These are phyloP conservation scores for Tetramorium bicarinatum DNA, from an alignment of 2,888 invertebrate species.

Conservation along the genomic window DNA sequence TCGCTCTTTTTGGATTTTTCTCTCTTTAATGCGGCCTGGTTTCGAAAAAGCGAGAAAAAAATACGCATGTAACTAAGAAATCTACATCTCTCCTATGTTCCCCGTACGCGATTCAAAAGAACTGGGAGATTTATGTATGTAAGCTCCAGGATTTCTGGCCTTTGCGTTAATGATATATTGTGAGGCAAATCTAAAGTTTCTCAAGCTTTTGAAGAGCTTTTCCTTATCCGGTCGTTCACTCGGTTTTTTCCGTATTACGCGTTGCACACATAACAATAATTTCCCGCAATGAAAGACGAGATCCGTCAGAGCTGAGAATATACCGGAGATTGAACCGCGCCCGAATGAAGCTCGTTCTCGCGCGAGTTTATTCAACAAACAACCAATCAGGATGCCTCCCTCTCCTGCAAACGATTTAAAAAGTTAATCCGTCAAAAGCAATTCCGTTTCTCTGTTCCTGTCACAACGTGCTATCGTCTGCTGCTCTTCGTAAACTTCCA, in stretches of 20 bases:
- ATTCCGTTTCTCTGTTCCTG: constrained; percentile 49
- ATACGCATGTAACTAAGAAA: constrained; percentile 1
- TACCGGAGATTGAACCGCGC: constrained; percentile 46
- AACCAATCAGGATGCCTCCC: constrained; percentile 63
- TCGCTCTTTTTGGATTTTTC: background rate
- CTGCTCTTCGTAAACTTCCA: constrained; percentile 35
- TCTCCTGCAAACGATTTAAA: constrained; percentile 37
- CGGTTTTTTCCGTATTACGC: background rate
- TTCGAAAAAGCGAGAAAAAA: background rate
- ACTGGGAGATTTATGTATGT: background rate
- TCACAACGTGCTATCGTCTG: constrained; percentile 43
- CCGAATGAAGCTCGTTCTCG: constrained; percentile 41
- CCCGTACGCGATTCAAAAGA: background rate
- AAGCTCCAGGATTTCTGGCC: background rate
- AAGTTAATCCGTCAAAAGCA: constrained; percentile 58
- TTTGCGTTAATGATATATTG: constrained; percentile 31
- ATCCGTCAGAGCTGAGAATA: constrained; percentile 1
- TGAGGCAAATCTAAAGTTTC: constrained; percentile 5
- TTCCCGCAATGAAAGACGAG: background rate
- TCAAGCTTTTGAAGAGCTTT: background rate
- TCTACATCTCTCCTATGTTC: background rate
- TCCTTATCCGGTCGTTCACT: background rate
- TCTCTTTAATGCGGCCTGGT: background rate
- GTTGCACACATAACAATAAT: constrained; percentile 33
- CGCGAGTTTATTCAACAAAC: constrained; percentile 66